Conservation (phyloP, 2,113 vertebrate species). For the Zingel zingel region DNA sequence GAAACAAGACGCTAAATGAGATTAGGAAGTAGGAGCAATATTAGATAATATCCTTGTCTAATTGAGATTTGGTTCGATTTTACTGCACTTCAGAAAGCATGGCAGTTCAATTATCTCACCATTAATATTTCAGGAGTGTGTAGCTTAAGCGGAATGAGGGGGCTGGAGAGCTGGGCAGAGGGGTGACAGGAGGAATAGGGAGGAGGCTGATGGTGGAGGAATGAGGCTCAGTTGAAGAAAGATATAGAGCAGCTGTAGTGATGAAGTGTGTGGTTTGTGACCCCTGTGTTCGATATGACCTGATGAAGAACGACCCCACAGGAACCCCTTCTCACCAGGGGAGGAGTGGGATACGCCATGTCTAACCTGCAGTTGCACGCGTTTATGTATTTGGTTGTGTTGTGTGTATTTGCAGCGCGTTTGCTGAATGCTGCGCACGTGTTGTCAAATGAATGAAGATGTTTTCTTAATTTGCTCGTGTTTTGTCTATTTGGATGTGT, state of each 20-base stretch:
- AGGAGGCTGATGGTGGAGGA: slow-evolving; percentile 33
- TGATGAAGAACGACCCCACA: slow-evolving; percentile 62
- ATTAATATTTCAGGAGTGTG: slow-evolving; percentile 75
- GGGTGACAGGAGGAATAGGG: slow-evolving; percentile 21
- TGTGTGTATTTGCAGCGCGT: no score
- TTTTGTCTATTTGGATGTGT: no score
- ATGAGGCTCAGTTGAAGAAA: slow-evolving; percentile 23
- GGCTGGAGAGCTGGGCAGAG: background rate
- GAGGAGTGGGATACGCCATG: slow-evolving; percentile 25
- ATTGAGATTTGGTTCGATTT: slow-evolving; percentile 74
- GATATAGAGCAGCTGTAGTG: slow-evolving; percentile 40
- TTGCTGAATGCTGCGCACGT: no score
- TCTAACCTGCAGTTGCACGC: background rate
- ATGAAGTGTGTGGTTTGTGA: slow-evolving; percentile 66
- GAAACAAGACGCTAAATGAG: slow-evolving; percentile 69
- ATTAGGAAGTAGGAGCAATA: slow-evolving; percentile 69
- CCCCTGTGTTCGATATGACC: slow-evolving; percentile 57
- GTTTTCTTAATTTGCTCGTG: no score
- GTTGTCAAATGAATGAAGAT: no score
- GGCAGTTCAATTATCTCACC: slow-evolving; percentile 72
- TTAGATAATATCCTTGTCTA: slow-evolving; percentile 74
- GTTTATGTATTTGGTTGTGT: no score
- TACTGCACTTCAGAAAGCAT: slow-evolving; percentile 57
- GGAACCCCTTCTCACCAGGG: slow-evolving; percentile 30
- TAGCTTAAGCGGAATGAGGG: slow-evolving; percentile 1